phyloP scores from a whole-genome alignment of 2,888 invertebrate species.

The Ceriagrion tenellum region DNA sequence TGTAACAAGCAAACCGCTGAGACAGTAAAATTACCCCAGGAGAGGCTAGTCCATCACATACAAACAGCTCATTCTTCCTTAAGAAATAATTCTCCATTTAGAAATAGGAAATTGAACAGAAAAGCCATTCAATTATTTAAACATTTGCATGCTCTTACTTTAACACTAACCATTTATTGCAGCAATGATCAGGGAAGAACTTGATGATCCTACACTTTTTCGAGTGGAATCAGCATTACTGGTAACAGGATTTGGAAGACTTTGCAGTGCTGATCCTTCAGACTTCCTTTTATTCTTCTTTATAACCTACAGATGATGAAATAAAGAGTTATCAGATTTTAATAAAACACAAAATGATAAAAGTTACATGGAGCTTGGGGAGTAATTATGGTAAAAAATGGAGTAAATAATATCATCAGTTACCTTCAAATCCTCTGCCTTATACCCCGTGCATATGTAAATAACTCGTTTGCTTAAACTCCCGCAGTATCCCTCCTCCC shows the following conservation, averaged over 20 bases:
- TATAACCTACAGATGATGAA: neutral
- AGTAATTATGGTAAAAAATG: too few relatives aligned
- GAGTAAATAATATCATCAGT: too few relatives aligned
- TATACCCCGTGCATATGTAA: too few relatives aligned
- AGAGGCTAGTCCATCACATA: too few relatives aligned
- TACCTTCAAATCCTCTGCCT: too few relatives aligned
- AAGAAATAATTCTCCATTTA: too few relatives aligned
- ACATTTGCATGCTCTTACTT: neutral
- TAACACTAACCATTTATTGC: slow-evolving; percentile 47
- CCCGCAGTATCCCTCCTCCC: too few relatives aligned
- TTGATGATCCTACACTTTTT: slow-evolving; percentile 50
- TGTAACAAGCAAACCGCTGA: too few relatives aligned
- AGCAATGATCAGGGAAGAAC: slow-evolving; percentile 45
- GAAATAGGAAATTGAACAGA: too few relatives aligned
- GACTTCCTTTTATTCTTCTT: slow-evolving; percentile 54
- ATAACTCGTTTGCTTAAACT: too few relatives aligned
- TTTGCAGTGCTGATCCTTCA: slow-evolving; percentile 33
- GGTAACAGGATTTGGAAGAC: slow-evolving; percentile 51
- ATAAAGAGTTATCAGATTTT: neutral
- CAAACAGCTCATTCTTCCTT: too few relatives aligned
- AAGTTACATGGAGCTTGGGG: neutral
- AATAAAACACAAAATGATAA: neutral
- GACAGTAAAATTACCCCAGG: too few relatives aligned
- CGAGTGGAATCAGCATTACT: slow-evolving; percentile 29
- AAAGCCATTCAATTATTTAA: neutral